Base-by-base conservation (phyloP, 2,888 invertebrate species). In the Odontocerum albicorne region DNA sequence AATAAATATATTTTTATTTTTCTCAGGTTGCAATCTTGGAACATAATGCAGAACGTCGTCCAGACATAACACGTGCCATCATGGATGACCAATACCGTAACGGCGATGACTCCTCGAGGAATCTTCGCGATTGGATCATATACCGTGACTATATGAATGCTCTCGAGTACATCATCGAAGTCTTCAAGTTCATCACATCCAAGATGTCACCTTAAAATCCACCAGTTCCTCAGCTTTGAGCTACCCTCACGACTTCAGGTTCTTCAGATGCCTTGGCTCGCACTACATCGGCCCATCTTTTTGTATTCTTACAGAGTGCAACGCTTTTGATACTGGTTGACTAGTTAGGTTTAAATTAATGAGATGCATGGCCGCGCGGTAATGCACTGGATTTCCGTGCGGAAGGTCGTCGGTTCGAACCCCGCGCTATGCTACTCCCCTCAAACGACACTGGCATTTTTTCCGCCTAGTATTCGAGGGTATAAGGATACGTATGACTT, bases 101-200 rank as follows among this genome's bases (percentile, higher is more conserved):
- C 53, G 63, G 72, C 59, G 68, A 70, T 59, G 65, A 66, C 2
- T 75, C 79, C 3, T 65, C 65, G 35, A 70, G 80, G 20, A 74
- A 77, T 61, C 64, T 80, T 2, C 72, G 85, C 17, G 83, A 85
- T 66, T 84, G 81, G 77, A 62, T 83, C 57, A 83, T 86, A 62
- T 79, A 81, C 66, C 70, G 83, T 40, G 85, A 85, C 64, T 85
- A 83, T 69, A 79, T 84, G 71, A 81, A 81, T 65, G 74, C 76
- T 3, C 71, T 85, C 38, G 78, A 84, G 62, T 84, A 81, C 68
- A 72, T 82, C 45, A 67, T 72, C 12, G 70, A 82, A 60, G 74
- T 79, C 49, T 75, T 79, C 65, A 69, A 73, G 33, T 68, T 77
- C 56, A 64, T 70, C 40, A 63, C 59, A 55, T 50, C 42, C 19